A percentile compares a stretch with the other conserved stretches of the same genome.
Evolutionary conservation across 2,113 vertebrate species (phyloP).

Genomic region (Oncorhynchus mykiss): DNA sequence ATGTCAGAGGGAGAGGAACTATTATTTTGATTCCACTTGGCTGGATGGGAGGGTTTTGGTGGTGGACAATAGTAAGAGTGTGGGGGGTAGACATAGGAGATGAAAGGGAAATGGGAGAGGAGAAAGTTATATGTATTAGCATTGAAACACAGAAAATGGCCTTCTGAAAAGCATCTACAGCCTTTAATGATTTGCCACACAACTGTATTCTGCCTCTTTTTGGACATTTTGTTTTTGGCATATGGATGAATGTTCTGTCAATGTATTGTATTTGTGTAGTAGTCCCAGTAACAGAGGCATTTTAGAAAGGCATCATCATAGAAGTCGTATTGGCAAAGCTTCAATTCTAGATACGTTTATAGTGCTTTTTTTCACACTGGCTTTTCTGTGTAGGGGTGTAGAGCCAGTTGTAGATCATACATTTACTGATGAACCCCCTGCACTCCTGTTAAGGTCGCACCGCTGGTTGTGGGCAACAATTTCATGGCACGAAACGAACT

Average conservation of each 20-base stretch:
- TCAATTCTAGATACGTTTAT: background rate
- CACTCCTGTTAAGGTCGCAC: background rate
- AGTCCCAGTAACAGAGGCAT: too few species aligned
- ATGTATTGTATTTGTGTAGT: too few species aligned
- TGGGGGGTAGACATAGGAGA: background rate
- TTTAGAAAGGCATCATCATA: too few species aligned
- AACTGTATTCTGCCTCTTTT: too few species aligned
- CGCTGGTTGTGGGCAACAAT: background rate
- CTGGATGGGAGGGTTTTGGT: too few species aligned
- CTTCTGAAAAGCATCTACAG: too few species aligned
- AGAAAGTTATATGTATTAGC: slow-evolving; percentile 2
- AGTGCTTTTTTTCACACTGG: background rate
- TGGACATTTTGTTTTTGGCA: too few species aligned
- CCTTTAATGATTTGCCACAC: too few species aligned
- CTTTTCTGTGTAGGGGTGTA: background rate
- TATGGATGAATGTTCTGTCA: too few species aligned
- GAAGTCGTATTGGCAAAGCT: background rate
- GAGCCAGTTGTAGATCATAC: background rate
- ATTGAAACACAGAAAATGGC: background rate
- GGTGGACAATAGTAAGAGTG: background rate
- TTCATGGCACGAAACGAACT: background rate
- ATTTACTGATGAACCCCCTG: background rate
- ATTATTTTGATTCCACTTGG: background rate
- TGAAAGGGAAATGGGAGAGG: background rate
- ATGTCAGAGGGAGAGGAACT: background rate